Base-by-base conservation (phyloP, 2,113 vertebrate genomes). In the Hippocampus mohnikei region DNA sequence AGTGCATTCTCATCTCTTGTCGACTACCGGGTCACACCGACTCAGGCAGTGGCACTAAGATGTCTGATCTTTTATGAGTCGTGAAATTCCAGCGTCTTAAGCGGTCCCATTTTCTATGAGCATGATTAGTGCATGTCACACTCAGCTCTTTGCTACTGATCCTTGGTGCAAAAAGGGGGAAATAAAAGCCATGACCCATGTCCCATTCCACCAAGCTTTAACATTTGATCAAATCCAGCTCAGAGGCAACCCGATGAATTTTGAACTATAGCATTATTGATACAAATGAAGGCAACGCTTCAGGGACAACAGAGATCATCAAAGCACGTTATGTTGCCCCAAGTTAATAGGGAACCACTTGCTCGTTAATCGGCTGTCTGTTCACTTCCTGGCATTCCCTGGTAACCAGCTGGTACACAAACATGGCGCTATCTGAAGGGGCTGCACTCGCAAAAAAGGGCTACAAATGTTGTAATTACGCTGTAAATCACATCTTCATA, bases 281-380 rank as follows among this genome's bases (percentile, higher is more conserved):
- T 79, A 76, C 25, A 62, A 76, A 81, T 65, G 71, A 78, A 67
- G 76, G 71, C 70, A 62, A 78, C 75, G 78, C 83, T 74, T 50
- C 52, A 70, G 84, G 81, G 82, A 83, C 76, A 69, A 52, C 75
- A 69, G 67, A 77, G 76, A 76, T 86, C 81, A 83, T 86, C 86
- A 89, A 90, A 85, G 84, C 55, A 7, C 20, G 53, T 80, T 75
- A 72, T 79, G 52, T 78, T 77, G 71, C 87, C 79, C 73, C 55
- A 1, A 82, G 84, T 85, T 77, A 84, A 86, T 75, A 88, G 84
- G 79, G 70, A 85, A 81, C 80, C 79, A 78, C 85, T 87, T 82
- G 79, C 83, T 85, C 74, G 69, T 79, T 91, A 88, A 89, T 88
- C 69, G 83, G 68, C 76, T 87, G 79, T 80, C 85, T 84, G 82